Conservation (phyloP, 1,140 invertebrate species). For the Drosophila guanche region DNA sequence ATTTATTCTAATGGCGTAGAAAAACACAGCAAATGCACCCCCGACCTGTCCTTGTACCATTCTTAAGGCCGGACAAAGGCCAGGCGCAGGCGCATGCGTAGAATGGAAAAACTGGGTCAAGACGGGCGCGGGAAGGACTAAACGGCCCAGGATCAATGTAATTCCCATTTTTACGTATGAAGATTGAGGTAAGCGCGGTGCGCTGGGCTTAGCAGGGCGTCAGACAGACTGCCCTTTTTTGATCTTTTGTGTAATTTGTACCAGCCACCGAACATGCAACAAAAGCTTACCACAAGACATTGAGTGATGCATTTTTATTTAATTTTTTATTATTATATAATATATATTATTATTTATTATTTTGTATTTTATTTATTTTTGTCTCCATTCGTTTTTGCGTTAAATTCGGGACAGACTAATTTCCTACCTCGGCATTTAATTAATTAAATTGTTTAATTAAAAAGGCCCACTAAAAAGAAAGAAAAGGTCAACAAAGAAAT, state of each 20-base stretch:
- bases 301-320: too few species aligned
- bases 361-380: too few species aligned
- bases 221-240: constrained; percentile 63
- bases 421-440: too few species aligned
- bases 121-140: constrained; percentile 33
- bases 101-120: constrained; percentile 44
- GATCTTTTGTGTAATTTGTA: background rate
- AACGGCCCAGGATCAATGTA: constrained; percentile 53
- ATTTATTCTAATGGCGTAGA: constrained; percentile 81
- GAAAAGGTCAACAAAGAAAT: too few species aligned
- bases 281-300: too few species aligned
- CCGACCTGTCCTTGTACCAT: background rate
- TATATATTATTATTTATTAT: too few species aligned
- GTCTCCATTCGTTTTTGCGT: too few species aligned
- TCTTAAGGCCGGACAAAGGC: constrained; percentile 25
- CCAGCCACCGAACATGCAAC: too few species aligned
- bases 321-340: too few species aligned
- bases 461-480: too few species aligned
- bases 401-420: too few species aligned
- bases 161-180: constrained; percentile 55
- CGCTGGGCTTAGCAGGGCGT: constrained; percentile 61
- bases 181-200: constrained; percentile 63
- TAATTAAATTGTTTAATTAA: too few species aligned
- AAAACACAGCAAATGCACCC: constrained; percentile 60
- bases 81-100: constrained; percentile 41